Percentiles rank a stretch among this genome's conserved stretches.
These are phyloP conservation scores for Daphoenositta chrysoptera DNA, from an alignment of 2,113 vertebrate genomes.

Conservation along the genomic window DNA sequence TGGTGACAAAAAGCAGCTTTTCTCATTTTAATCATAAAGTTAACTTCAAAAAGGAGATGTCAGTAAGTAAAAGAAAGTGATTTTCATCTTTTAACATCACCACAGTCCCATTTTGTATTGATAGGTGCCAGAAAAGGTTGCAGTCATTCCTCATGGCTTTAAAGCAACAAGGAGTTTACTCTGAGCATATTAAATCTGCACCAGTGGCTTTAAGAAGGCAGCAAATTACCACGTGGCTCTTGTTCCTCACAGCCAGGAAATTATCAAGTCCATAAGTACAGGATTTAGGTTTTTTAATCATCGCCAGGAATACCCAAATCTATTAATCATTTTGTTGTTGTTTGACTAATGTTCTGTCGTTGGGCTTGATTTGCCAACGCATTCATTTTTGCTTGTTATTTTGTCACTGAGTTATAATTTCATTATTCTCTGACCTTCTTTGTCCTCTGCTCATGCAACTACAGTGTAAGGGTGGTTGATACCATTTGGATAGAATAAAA, in stretches of 20 bases:
- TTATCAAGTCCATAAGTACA: background rate
- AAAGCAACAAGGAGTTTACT: background rate
- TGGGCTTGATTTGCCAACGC: background rate
- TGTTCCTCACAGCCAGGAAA: background rate
- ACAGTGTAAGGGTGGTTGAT: background rate
- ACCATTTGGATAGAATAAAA: background rate
- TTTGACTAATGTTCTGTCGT: background rate
- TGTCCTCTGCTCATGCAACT: background rate
- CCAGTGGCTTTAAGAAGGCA: background rate
- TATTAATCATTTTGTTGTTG: constrained; percentile 41
- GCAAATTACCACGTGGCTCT: background rate
- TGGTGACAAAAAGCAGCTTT: background rate
- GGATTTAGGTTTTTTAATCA: background rate
- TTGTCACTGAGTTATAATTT: constrained; percentile 30
- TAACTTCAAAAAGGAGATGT: constrained; percentile 46
- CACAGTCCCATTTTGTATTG: constrained; percentile 47
- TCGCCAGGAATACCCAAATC: background rate
- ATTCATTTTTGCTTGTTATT: constrained; percentile 12
- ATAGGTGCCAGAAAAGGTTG: background rate
- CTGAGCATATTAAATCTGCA: background rate
- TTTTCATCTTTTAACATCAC: constrained; percentile 38
- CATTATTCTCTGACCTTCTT: constrained; percentile 36
- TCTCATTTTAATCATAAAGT: constrained; percentile 13
- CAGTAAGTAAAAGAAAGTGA: constrained; percentile 4
- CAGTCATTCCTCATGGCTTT: background rate